These are phyloP conservation scores for Pissodes strobi DNA, from an alignment of 1,140 invertebrate genomes.

Conservation along the genomic window DNA sequence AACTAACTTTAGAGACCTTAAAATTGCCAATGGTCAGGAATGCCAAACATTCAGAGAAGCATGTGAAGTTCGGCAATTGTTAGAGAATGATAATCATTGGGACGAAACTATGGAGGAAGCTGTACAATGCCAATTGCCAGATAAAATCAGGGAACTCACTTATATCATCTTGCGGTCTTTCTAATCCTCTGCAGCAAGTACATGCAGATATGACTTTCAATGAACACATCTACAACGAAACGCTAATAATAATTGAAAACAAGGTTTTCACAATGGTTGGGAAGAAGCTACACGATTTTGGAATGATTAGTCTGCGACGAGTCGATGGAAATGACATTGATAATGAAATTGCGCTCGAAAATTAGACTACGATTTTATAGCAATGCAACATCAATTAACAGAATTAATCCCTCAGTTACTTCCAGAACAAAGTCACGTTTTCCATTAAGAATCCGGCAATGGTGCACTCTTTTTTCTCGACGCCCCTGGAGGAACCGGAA, in stretches of 20 bases:
- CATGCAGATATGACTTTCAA: background rate
- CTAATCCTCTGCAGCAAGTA: conserved; percentile 1
- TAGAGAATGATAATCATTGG: conserved; percentile 17
- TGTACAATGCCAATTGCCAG: conserved; percentile 2
- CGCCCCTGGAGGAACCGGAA: conserved; percentile 56
- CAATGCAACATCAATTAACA: too few relatives aligned
- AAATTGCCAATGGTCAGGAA: too few relatives aligned
- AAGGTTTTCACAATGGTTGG: too few relatives aligned
- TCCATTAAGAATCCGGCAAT: too few relatives aligned
- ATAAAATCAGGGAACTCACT: conserved; percentile 13
- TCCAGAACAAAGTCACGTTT: background rate
- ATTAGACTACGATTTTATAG: too few relatives aligned
- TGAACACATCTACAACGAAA: background rate
- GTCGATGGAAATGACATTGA: conserved; percentile 44
- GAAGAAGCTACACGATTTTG: conserved; percentile 38
- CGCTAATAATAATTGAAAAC: too few relatives aligned
- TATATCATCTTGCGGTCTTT: conserved; percentile 19
- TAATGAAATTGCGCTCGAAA: too few relatives aligned
- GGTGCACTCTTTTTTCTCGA: conserved; percentile 38
- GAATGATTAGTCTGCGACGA: conserved; percentile 54
- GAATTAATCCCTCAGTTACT: too few relatives aligned
- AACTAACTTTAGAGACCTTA: too few relatives aligned
- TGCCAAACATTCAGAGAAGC: too few relatives aligned
- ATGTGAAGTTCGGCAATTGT: background rate
- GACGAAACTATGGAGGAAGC: conserved; percentile 6